Evolutionary conservation across 2,113 vertebrate species (phyloP).

Genomic region (western clawed frog (Xenopus tropicalis)): DNA sequence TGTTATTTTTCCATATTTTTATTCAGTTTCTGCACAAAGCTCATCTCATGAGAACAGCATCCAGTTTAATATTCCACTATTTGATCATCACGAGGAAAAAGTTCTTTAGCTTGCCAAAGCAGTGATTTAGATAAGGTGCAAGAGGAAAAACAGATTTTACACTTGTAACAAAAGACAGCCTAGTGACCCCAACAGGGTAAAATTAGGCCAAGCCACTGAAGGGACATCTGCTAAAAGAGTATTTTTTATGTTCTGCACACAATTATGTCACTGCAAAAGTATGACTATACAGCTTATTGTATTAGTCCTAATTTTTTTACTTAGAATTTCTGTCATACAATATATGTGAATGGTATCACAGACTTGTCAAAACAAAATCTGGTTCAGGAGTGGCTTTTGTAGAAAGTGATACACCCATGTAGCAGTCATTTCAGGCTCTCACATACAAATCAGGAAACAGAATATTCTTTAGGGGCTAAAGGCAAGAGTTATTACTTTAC

Average conservation of each 20-base stretch:
- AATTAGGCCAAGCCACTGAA: constrained; percentile 10
- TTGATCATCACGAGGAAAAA: background rate
- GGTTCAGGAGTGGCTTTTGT: constrained; percentile 21
- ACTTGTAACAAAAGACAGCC: constrained; percentile 24
- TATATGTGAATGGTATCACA: constrained; percentile 6
- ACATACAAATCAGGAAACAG: background rate
- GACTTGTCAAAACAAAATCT: constrained; percentile 24
- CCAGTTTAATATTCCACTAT: background rate
- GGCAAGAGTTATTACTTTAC: too few relatives aligned
- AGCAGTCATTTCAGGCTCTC: background rate
- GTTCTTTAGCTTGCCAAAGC: background rate
- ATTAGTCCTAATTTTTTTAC: constrained; percentile 3
- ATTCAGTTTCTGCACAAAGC: background rate
- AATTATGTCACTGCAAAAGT: constrained; percentile 29
- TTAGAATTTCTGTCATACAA: constrained; percentile 4
- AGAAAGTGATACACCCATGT: background rate
- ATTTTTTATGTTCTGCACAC: constrained; percentile 10
- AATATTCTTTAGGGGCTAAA: too few relatives aligned
- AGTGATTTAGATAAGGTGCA: constrained; percentile 14
- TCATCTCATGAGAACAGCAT: background rate
- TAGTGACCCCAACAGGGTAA: constrained; percentile 19
- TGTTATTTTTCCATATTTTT: background rate
- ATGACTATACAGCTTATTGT: constrained; percentile 21
- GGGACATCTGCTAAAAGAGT: constrained; percentile 25
- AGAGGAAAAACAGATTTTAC: constrained; percentile 28